Evolutionary conservation across 2,797 vertebrate genomes (phyloP).

Genomic region (Sparidentex hasta): DNA sequence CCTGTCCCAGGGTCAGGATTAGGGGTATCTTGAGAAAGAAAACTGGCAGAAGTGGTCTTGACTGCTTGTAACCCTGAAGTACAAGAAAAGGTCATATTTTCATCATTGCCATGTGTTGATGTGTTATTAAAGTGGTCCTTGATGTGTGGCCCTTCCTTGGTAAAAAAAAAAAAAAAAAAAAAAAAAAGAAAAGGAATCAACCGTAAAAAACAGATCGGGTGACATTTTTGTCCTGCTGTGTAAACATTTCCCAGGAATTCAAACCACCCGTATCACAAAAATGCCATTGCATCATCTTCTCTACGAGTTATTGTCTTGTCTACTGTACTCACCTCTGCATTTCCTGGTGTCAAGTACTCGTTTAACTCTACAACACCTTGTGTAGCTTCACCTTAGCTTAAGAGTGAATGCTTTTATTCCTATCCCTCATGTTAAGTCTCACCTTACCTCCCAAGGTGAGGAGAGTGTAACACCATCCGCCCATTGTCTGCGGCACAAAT

Average conservation of each 20-base stretch:
- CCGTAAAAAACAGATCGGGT: not conserved
- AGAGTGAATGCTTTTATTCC: constrained; percentile 21
- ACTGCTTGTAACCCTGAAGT: not conserved
- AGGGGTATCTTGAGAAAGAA: not conserved
- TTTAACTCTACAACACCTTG: constrained; percentile 9
- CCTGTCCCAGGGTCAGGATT: too few species aligned
- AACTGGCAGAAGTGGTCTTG: not conserved
- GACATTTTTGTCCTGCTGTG: not conserved
- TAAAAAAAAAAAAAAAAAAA: not conserved
- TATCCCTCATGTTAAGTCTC: constrained; percentile 10
- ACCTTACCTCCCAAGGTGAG: constrained; percentile 38
- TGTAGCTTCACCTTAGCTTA: constrained; percentile 19
- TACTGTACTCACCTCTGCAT: constrained; percentile 4
- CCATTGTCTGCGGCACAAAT: constrained; percentile 46
- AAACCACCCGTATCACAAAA: constrained; percentile 8
- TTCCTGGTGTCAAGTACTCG: constrained; percentile 22
- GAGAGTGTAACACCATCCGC: constrained; percentile 51
- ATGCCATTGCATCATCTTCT: constrained; percentile 14
- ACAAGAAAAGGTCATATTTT: not conserved
- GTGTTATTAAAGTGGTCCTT: not conserved
- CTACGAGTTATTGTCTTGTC: constrained; percentile 3
- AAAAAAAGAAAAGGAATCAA: not conserved
- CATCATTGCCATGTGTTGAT: too few species aligned
- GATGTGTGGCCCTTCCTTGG: not conserved
- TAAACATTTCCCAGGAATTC: not conserved